These are phyloP conservation scores for Cyphomyrus discorhynchus DNA, from an alignment of 2,113 vertebrate species.

Conservation along the genomic window DNA sequence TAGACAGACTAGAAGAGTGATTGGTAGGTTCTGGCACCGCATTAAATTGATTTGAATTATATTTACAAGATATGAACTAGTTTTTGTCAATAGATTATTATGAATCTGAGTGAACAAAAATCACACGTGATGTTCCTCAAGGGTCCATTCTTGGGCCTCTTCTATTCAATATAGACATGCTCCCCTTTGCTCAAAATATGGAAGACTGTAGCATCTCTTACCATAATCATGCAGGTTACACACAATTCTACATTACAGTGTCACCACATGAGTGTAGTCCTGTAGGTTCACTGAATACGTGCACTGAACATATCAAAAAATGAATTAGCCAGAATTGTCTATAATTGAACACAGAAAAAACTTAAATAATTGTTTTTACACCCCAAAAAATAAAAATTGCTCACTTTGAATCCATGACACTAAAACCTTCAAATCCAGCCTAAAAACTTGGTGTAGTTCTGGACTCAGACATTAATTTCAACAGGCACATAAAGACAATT, in stretches of 20 bases:
- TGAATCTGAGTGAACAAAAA: neutral
- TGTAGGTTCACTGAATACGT: neutral
- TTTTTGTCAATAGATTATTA: neutral
- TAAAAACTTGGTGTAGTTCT: neutral
- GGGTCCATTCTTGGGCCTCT: neutral
- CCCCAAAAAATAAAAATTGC: neutral
- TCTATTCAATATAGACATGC: neutral
- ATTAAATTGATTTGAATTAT: too few relatives aligned
- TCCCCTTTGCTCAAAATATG: neutral
- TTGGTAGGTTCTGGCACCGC: too few relatives aligned
- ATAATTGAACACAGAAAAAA: neutral
- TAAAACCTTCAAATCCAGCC: neutral
- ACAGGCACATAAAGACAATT: neutral
- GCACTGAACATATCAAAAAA: neutral
- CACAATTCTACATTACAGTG: too few relatives aligned
- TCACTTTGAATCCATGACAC: too few relatives aligned
- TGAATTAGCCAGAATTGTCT: neutral
- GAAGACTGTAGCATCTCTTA: neutral
- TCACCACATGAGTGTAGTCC: too few relatives aligned
- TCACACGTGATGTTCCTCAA: neutral
- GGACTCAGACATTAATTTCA: neutral
- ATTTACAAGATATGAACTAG: too few relatives aligned
- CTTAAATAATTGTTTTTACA: too few relatives aligned
- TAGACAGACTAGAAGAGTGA: too few relatives aligned
- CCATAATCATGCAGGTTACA: neutral